Evolutionary conservation across 2,113 vertebrate species (phyloP), one percentile per base, ranked within the genome.

Genomic region (Spilogale gracilis): DNA sequence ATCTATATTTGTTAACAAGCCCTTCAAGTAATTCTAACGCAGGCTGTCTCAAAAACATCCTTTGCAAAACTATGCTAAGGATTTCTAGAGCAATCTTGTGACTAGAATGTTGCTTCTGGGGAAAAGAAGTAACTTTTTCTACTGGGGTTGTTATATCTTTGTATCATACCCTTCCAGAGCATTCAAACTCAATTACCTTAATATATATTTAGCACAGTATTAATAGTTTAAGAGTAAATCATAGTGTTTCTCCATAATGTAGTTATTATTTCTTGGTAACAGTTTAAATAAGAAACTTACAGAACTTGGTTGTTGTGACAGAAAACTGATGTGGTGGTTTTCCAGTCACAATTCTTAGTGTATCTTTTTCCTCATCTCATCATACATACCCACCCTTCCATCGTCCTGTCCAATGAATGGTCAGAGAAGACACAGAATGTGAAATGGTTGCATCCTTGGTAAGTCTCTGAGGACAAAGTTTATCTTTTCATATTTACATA

Each of bases 181-280:
- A 71, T 20, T n/a, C 43, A 61, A 4, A n/a, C 7, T 79, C 81
- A 48, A 56, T 83, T 65, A 43, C 16, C 13, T 6, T 61, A 65
- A 52, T 12, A 85, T 38, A 21, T n/a, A 84, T 21, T 83, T 58
- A 58, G 50, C 25, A 17, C 5, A 82, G 25, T 87, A 69, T 78
- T 78, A 93, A 69, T n/a, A 76, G 30, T n/a, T 87, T 38, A 94
- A 91, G 89, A 81, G 13, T 67, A 74, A 90, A 76, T 50, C 20
- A 56, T 58, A 23, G 23, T 11, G 86, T 94, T 9, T 8, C 2
- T 67, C 6, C 43, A 61, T 54, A 65, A 61, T 87, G 43, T 86
- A 56, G 7, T 78, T 96, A 52, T 38, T 96, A 50, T 76, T 84
- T 89, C 52, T 73, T 85, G 58, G 63, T 9, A 94, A 50, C 11